A percentile compares a stretch with the other conserved stretches of the same genome.
phyloP scores from a whole-genome alignment of 37 sponge, comb jelly and placozoan genomes.

The Petrosia ficiformis region DNA sequence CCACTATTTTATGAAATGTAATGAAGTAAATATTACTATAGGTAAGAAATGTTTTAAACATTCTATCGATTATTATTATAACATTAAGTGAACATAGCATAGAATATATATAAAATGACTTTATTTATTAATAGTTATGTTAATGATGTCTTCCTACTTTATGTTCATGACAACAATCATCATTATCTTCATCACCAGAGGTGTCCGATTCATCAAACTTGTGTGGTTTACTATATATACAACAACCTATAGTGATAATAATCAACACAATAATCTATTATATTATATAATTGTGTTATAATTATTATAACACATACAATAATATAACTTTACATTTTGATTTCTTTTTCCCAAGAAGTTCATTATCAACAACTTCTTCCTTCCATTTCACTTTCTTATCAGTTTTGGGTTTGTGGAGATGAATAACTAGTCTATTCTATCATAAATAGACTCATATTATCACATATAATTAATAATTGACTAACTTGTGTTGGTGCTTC shows the following conservation, averaged over 20 bases:
- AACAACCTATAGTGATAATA: slow-evolving; percentile 62
- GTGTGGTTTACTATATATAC: slow-evolving; percentile 82
- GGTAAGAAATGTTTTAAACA: neutral
- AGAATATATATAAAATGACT: neutral
- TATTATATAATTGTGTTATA: neutral
- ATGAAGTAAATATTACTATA: neutral
- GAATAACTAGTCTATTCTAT: slow-evolving; percentile 36
- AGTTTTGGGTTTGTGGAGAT: slow-evolving; percentile 75
- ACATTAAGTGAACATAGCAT: neutral
- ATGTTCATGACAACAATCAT: slow-evolving; percentile 81
- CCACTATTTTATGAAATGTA: too few species aligned
- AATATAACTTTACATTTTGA: slow-evolving; percentile 76
- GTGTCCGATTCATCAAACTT: slow-evolving; percentile 68
- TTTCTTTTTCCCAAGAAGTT: slow-evolving; percentile 93
- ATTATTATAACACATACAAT: too few species aligned
- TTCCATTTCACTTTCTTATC: slow-evolving; percentile 86
- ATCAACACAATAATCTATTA: neutral
- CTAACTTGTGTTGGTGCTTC: too few species aligned
- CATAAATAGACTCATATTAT: neutral
- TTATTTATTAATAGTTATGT: neutral
- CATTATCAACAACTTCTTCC: slow-evolving; percentile 91
- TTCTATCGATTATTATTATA: too few species aligned
- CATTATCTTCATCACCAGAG: slow-evolving; percentile 52
- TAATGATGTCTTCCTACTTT: slow-evolving; percentile 28
- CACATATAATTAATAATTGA: neutral